Base-by-base conservation (phyloP, 1,140 invertebrate genomes). In the Calosoma granatense region DNA sequence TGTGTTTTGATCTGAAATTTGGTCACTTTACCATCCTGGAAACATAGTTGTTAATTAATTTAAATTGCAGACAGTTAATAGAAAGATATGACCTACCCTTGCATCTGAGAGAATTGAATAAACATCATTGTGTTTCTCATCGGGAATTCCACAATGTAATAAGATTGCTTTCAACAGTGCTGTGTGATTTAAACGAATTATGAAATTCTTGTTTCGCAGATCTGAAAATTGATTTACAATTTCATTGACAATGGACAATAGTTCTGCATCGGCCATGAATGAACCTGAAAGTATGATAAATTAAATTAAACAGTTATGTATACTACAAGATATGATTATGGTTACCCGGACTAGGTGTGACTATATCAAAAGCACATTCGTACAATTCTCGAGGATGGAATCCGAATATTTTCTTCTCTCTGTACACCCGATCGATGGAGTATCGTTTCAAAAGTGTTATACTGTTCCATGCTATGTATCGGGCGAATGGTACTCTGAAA, bases 341-440 rank as follows among this genome's bases (percentile, higher is more conserved):
- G 39, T 64, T 69, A 82, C 82, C 80, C 58, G 76, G 72, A 51
- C 72, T 81, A 1, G 88, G 81, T 17, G 85, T 87, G 11, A 97
- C 86, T 60, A 97, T 92, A 70, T 98, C 94, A 74, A 97, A 97
- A 1, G 90, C 88, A 74, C 90, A 94, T 72, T 96, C 92, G 57
- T 86, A 86, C 3, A 90, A 77, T 74, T 96, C 92, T 61, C 84
- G 81, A 0, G 94, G 94, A 76, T 95, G 90, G 64, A 90, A 86
- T 6, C 90, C 89, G 63, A 81, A 81, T 1, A 89, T 82, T 64
- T 87, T 86, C 63, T 84, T 85, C 71, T 94, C 90, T 59, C 91
- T 78, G 66, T 85, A 97, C 1, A 97, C 92, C 59, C 86, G 80
- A 63, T 91, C 90, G 15, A 97, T 84, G 1, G 84, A 80, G 67